These are phyloP conservation scores for Pristiophorus japonicus DNA, from an alignment of 2,113 vertebrate species.

Conservation along the genomic window DNA sequence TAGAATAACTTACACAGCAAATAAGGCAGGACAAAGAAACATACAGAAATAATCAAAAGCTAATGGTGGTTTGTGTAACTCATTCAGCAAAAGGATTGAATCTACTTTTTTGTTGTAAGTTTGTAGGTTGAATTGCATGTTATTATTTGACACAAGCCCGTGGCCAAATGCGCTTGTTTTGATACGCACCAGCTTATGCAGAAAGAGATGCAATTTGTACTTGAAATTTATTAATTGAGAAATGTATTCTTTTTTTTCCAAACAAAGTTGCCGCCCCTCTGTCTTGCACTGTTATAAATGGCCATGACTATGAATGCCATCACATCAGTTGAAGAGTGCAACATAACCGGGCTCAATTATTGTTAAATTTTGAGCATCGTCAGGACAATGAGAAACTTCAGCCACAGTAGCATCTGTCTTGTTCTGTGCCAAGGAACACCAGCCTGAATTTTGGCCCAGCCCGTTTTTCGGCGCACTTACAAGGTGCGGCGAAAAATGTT, in stretches of 20 bases:
- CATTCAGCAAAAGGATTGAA: neutral
- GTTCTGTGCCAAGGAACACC: too few relatives aligned
- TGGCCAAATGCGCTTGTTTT: neutral
- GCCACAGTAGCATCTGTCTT: too few relatives aligned
- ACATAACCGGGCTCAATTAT: too few relatives aligned
- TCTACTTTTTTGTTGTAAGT: neutral
- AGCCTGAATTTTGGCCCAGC: too few relatives aligned
- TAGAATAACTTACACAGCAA: neutral
- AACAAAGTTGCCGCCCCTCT: neutral
- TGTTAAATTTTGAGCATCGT: too few relatives aligned
- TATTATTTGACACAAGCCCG: neutral
- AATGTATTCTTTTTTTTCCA: neutral
- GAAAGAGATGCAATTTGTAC: neutral
- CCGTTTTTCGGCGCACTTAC: too few relatives aligned
- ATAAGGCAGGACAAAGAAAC: neutral
- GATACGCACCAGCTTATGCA: neutral
- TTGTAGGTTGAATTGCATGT: neutral
- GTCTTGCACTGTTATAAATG: neutral
- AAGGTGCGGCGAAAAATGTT: too few relatives aligned
- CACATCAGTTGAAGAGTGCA: neutral
- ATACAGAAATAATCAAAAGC: neutral
- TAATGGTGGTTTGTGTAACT: neutral
- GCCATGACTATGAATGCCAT: neutral
- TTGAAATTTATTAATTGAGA: neutral
- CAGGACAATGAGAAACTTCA: too few relatives aligned